Evolutionary conservation across 2,888 invertebrate species (phyloP), one percentile per base, ranked within the genome.

Genomic region (Drosophila anceps): DNA sequence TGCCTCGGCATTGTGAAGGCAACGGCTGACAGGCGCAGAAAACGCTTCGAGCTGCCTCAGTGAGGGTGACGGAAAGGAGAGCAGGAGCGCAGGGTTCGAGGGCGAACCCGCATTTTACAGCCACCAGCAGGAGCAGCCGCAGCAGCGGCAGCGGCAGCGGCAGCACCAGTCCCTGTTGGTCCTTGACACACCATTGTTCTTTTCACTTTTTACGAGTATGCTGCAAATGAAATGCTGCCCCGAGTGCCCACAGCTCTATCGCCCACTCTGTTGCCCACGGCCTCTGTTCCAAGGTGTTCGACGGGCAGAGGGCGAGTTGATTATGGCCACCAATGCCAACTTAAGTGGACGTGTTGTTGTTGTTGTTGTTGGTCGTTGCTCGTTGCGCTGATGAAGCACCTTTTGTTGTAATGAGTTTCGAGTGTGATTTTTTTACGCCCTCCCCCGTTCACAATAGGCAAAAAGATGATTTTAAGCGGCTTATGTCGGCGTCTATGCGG

Each of bases 401-500:
- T 88, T 87, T 87, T 87, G 90, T 87, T 88, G 87, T 90, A 90
- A 87, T 87, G 87, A 87, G 87, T 88, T 87, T 87, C 73, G 73
- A 87, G 87, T 88, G 90, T 73, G 72, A 90, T 73, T 83, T 76
- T 59, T 37, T 15, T 53, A 18, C 59, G 48, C 24, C 29, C 31
- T 29, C 2, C 48, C n/a, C n/a, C n/a, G n/a, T 31, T 37, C 29
- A 20, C 6, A 13, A 37, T 18, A 48, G 29, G 37, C 48, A 39
- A 54, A 54, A 37, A 54, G 39, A 55, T 69, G 80, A 74, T 76
- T 87, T 82, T 89, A 85, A 85, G 83, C 90, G 67, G 85, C 76
- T 90, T 90, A 86, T 66, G 82, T 68, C 63, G 66, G 67, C 68
- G 8, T 43, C 59, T 43, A 48, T 35, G 46, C 68, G 54, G 81